These are phyloP conservation scores for Alouatta palliata DNA, from an alignment of 2,113 vertebrate genomes.

Conservation along the genomic window DNA sequence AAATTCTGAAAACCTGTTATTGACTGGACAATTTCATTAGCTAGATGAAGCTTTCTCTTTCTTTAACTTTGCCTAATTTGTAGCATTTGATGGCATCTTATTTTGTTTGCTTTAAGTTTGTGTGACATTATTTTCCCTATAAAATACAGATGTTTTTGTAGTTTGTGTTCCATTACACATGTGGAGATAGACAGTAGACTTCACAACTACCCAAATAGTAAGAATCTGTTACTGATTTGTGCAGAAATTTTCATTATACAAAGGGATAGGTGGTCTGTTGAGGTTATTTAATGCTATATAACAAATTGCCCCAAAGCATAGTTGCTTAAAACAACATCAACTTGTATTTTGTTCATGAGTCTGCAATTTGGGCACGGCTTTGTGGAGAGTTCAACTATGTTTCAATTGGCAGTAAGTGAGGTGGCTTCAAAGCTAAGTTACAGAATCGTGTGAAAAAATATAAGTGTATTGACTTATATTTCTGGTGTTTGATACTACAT, in stretches of 20 bases:
- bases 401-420: not conserved
- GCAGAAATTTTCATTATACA: not conserved
- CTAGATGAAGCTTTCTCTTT: not conserved
- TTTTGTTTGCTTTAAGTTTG: not conserved
- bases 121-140: not conserved
- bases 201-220: not conserved
- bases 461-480: not conserved
- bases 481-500: not conserved
- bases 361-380: not conserved
- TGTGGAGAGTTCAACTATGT: not conserved
- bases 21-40: not conserved
- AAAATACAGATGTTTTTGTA: not conserved
- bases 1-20: not conserved
- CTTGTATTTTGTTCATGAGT: not conserved
- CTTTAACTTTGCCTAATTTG: not conserved
- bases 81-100: not conserved
- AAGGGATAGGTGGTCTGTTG: not conserved
- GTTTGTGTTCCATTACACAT: not conserved
- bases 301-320: not conserved
- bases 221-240: not conserved
- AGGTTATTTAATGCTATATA: not conserved
- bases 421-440: not conserved
- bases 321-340: not conserved
- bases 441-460: not conserved
- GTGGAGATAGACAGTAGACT: not conserved